phyloP scores from a whole-genome alignment of 2,797 vertebrate genomes.

The Huso huso region DNA sequence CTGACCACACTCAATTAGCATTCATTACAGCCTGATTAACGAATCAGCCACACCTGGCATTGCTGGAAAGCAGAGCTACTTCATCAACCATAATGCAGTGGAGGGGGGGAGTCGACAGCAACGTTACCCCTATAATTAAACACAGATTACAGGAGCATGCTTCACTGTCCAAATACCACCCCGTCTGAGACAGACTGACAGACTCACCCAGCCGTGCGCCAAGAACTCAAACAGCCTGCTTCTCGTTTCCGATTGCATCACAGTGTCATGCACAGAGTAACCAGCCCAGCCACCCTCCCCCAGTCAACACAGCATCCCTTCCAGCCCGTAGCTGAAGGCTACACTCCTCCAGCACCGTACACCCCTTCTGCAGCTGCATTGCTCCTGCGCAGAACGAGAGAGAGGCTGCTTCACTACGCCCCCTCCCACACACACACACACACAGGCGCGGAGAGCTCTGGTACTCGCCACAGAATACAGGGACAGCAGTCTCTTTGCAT shows the following conservation, averaged over 20 bases:
- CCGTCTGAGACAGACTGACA: too few relatives aligned
- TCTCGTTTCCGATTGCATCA: constrained; percentile 51
- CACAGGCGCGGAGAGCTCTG: too few relatives aligned
- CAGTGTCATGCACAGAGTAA: not conserved
- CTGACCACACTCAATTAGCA: too few relatives aligned
- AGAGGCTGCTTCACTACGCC: not conserved
- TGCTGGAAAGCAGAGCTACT: too few relatives aligned
- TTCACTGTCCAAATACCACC: not conserved
- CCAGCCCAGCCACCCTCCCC: not conserved
- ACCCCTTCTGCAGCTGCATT: constrained; percentile 17
- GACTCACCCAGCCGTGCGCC: constrained; percentile 60
- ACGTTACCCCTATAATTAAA: too few relatives aligned
- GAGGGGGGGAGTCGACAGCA: too few relatives aligned
- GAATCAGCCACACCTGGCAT: too few relatives aligned
- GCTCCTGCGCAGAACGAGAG: not conserved
- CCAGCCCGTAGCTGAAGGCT: constrained; percentile 4
- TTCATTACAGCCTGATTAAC: too few relatives aligned
- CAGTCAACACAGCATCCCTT: not conserved
- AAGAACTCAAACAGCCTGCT: constrained; percentile 65
- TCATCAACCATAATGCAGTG: too few relatives aligned
- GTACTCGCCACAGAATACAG: too few relatives aligned
- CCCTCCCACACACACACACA: not conserved
- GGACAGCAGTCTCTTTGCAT: too few relatives aligned
- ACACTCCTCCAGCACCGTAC: not conserved
- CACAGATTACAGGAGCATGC: too few relatives aligned